phyloP scores from a whole-genome alignment of 2,797 vertebrate species.

The Geotrypetes seraphini region DNA sequence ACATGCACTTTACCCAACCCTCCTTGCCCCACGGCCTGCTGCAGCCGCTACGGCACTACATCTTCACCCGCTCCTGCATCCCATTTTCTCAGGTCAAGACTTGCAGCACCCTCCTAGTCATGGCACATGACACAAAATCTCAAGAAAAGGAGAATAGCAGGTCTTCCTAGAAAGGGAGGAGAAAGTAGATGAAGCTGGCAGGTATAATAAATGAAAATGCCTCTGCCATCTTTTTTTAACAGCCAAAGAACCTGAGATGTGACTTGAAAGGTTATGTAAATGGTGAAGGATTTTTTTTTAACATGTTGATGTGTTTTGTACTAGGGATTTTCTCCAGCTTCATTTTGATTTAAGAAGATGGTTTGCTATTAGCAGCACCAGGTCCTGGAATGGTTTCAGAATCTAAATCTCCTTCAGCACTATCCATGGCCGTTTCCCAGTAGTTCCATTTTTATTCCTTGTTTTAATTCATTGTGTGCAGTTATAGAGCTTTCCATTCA shows the following conservation, averaged over 20 bases:
- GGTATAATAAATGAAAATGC: constrained; percentile 8
- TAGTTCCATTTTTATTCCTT: no score
- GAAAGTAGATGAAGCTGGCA: background rate
- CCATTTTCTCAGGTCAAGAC: constrained; percentile 98
- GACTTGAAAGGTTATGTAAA: constrained; percentile 11
- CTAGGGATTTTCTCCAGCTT: constrained; percentile 18
- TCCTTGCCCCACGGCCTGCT: constrained; percentile 73
- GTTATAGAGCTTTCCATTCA: no score
- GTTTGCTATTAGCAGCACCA: no score
- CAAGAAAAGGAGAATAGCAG: constrained; percentile 10
- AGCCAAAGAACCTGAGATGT: constrained; percentile 33
- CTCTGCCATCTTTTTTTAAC: constrained; percentile 18
- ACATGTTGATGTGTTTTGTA: constrained; percentile 11
- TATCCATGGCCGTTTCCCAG: no score
- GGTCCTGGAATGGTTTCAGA: no score
- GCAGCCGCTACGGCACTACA: constrained; percentile 87
- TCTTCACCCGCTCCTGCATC: constrained; percentile 91
- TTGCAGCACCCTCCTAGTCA: constrained; percentile 95
- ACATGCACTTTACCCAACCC: constrained; percentile 85
- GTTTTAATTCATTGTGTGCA: no score
- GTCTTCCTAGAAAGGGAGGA: background rate
- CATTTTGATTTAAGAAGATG: no score
- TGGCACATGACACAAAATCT: constrained; percentile 75
- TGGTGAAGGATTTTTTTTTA: background rate
- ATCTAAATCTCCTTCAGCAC: no score